Percentiles rank a stretch among this genome's conserved stretches.
Conservation (phyloP, 1,140 invertebrate genomes). For the Aphidius gifuensis region DNA sequence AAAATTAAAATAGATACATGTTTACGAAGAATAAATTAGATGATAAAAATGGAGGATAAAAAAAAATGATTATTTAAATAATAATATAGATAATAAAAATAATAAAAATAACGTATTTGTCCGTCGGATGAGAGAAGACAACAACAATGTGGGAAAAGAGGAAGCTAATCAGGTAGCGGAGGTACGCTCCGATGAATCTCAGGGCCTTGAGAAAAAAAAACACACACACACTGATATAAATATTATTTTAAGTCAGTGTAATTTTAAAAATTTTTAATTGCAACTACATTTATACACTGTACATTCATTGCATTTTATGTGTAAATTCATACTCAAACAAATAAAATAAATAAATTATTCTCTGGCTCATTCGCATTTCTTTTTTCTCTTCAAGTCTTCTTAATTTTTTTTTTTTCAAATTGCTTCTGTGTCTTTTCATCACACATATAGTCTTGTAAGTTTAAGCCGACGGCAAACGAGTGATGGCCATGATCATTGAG, state of each 20-base stretch:
- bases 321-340: neutral
- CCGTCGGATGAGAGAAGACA: conserved; percentile 9
- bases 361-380: conserved; percentile 21
- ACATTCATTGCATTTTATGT: neutral
- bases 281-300: conserved; percentile 46
- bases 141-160: conserved; percentile 53
- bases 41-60: conserved; percentile 16
- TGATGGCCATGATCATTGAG: no score
- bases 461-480: no score
- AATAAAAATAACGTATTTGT: no score
- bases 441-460: no score
- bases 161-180: conserved; percentile 56
- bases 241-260: no score
- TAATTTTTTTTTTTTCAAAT: conserved; percentile 23
- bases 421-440: no score
- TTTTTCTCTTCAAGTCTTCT: conserved; percentile 54
- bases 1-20: no score
- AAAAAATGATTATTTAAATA: conserved; percentile 2
- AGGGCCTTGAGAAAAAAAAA: conserved; percentile 47
- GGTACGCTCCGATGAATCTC: conserved; percentile 50
- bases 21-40: no score
- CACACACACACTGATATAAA: conserved; percentile 28
- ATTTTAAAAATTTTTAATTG: conserved; percentile 54
- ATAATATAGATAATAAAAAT: conserved; percentile 5
- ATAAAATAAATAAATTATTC: no score